Evolutionary conservation across 2,113 vertebrate species (phyloP).

Genomic region (Hypanus sabinus): DNA sequence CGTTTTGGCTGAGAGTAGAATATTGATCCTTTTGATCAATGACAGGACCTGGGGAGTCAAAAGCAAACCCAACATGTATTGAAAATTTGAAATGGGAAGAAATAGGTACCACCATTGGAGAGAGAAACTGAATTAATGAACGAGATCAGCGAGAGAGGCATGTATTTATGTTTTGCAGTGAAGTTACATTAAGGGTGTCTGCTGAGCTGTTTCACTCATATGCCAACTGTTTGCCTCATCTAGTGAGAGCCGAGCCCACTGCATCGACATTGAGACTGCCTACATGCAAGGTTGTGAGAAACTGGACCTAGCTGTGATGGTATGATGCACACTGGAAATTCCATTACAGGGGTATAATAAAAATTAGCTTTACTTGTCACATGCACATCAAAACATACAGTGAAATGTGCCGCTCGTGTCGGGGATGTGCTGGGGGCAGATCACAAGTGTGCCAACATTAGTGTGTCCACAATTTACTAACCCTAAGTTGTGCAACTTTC

Average conservation of each 20-base stretch:
- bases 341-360: background rate
- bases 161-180: background rate
- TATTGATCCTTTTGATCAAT: background rate
- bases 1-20: background rate
- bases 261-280: slow-evolving; percentile 87
- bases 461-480: no score
- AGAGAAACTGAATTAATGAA: background rate
- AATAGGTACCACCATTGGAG: background rate
- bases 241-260: slow-evolving; percentile 84
- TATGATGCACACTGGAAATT: slow-evolving; percentile 52
- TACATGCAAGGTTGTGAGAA: slow-evolving; percentile 85
- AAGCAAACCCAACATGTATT: background rate
- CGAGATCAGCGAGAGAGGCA: no score
- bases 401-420: no score
- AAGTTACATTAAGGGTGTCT: background rate
- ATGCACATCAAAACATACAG: no score
- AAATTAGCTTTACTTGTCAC: no score
- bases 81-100: background rate
- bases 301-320: slow-evolving; percentile 84
- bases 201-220: background rate
- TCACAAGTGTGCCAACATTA: no score
- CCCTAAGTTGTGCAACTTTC: no score
- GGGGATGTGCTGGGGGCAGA: no score
- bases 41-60: no score
- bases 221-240: background rate